Conservation (phyloP, 2,113 vertebrate genomes). For the Xenopus laevis region DNA sequence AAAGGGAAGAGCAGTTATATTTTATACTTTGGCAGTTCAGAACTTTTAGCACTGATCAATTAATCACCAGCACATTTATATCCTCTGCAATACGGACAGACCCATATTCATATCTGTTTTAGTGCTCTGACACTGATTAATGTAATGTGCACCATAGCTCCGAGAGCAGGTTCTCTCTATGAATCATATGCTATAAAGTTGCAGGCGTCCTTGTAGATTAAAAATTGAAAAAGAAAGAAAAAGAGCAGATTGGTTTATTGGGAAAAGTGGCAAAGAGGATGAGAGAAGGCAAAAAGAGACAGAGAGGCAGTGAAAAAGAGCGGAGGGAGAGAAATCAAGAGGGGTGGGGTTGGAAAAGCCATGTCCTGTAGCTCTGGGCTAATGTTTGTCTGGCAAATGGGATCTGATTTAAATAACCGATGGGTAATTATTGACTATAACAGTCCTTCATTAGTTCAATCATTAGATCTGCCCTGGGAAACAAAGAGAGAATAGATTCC, state of each 20-base stretch:
- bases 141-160: conserved; percentile 58
- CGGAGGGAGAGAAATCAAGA: conserved; percentile 3
- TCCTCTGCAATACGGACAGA: conserved; percentile 60
- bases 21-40: not conserved
- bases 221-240: conserved; percentile 1
- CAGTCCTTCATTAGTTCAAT: conserved; percentile 36
- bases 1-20: not conserved
- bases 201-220: conserved; percentile 63
- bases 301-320: not conserved
- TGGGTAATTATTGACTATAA: conserved; percentile 39
- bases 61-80: conserved; percentile 63
- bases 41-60: conserved; percentile 50
- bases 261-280: too few species aligned
- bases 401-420: conserved; percentile 46
- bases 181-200: conserved; percentile 72
- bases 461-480: conserved; percentile 40
- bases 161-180: conserved; percentile 53
- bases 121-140: conserved; percentile 72
- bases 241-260: not conserved
- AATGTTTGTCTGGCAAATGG: conserved; percentile 45
- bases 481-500: conserved; percentile 38
- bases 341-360: not conserved
- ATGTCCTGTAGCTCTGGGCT: conserved; percentile 29
- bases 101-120: conserved; percentile 67
- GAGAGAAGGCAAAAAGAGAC: conserved; percentile 11